phyloP scores from a whole-genome alignment of 92 coral and sea anemone genomes.

The Siderastrea radians region DNA sequence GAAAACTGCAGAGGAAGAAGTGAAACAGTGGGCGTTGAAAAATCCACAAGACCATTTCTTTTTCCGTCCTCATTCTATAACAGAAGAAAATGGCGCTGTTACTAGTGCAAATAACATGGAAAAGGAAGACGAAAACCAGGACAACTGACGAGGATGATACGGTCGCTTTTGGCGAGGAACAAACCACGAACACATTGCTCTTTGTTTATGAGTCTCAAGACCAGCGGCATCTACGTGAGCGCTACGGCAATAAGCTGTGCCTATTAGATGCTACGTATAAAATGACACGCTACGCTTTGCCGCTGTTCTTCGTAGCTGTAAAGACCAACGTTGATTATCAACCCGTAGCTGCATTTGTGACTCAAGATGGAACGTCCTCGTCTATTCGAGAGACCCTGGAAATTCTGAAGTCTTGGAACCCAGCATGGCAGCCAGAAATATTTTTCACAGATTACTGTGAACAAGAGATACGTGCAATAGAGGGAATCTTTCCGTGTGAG shows the following conservation, averaged over 20 bases:
- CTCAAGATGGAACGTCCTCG: slow-evolving; percentile 38
- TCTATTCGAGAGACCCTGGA: slow-evolving; percentile 47
- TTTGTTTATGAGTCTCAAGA: neutral
- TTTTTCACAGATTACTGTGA: slow-evolving; percentile 53
- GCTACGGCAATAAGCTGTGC: slow-evolving; percentile 46
- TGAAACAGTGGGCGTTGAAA: slow-evolving; percentile 27
- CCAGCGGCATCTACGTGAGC: neutral
- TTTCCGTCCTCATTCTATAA: slow-evolving; percentile 8
- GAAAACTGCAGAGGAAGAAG: slow-evolving; percentile 4
- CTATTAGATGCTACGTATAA: slow-evolving; percentile 53
- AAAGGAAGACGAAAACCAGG: neutral
- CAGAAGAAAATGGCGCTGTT: neutral
- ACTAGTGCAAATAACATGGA: neutral
- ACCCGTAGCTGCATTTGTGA: slow-evolving; percentile 32
- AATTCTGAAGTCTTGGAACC: slow-evolving; percentile 37
- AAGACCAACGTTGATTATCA: slow-evolving; percentile 55
- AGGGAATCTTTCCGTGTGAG: slow-evolving; percentile 42
- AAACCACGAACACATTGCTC: neutral
- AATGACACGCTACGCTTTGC: slow-evolving; percentile 46
- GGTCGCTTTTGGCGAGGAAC: neutral
- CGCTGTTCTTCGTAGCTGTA: slow-evolving; percentile 52
- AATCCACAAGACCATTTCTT: slow-evolving; percentile 38
- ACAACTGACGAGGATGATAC: neutral
- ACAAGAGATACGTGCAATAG: slow-evolving; percentile 55
- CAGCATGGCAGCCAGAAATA: slow-evolving; percentile 31